phyloP scores from a whole-genome alignment of 2,888 invertebrate species.

The Parnassius orleans region DNA sequence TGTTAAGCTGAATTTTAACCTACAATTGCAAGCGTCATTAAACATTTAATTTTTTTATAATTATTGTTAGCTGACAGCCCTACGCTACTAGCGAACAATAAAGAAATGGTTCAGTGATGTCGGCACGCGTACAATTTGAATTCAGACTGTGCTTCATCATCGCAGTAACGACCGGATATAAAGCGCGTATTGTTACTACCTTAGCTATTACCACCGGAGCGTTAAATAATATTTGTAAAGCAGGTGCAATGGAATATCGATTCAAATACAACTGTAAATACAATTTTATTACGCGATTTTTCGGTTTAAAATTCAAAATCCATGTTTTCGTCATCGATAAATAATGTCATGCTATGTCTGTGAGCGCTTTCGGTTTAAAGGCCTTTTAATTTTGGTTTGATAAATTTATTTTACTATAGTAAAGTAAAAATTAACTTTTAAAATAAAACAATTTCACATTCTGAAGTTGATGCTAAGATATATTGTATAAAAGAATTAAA shows the following conservation, averaged over 20 bases:
- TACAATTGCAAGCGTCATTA: not conserved
- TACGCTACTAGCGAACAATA: slow-evolving; percentile 8
- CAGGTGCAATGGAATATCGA: slow-evolving; percentile 37
- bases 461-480: no score
- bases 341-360: no score
- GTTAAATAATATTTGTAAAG: slow-evolving; percentile 51
- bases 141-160: slow-evolving; percentile 43
- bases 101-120: slow-evolving; percentile 19
- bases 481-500: no score
- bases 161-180: slow-evolving; percentile 40
- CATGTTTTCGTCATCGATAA: no score
- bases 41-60: not conserved
- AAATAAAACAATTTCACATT: no score
- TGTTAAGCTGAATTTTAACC: no score
- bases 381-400: no score
- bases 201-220: slow-evolving; percentile 51
- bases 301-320: no score
- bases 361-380: no score
- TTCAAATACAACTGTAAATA: slow-evolving; percentile 5
- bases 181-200: slow-evolving; percentile 43
- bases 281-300: not conserved
- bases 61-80: slow-evolving; percentile 13
- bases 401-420: no score
- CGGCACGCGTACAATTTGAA: slow-evolving; percentile 39
- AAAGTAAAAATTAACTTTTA: no score